A percentile compares a stretch with the other conserved stretches of the same genome.
These are phyloP conservation scores for Heliconius cydno DNA, from an alignment of 2,888 invertebrate genomes.

Conservation along the genomic window DNA sequence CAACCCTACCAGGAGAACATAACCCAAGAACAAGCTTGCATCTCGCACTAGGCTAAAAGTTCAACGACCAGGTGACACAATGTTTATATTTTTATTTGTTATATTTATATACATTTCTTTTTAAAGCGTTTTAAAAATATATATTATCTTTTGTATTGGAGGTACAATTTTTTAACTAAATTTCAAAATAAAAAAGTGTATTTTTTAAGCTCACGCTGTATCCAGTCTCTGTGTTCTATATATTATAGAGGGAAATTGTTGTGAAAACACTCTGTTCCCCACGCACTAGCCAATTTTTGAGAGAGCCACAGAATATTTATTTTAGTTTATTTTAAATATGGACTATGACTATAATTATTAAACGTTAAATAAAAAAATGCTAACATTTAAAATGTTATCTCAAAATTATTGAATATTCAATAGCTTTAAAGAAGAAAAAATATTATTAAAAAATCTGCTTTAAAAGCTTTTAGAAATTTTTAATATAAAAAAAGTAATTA, in stretches of 20 bases:
- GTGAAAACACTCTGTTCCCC: background rate
- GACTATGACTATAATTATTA: background rate
- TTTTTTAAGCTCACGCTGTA: no score
- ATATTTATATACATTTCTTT: conserved; percentile 29
- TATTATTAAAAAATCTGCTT: background rate
- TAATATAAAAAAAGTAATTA: background rate
- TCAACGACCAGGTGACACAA: conserved; percentile 56
- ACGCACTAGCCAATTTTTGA: no score
- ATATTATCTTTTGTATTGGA: background rate
- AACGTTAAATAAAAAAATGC: background rate
- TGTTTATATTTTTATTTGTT: conserved; percentile 40
- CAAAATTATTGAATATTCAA: background rate
- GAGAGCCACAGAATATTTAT: no score
- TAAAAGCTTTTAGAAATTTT: conserved; percentile 6
- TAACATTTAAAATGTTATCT: background rate
- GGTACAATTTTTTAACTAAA: background rate
- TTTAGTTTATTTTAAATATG: no score
- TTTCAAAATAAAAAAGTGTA: background rate
- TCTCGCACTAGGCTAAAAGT: conserved; percentile 66
- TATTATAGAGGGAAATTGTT: background rate
- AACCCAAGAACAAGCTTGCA: conserved; percentile 51
- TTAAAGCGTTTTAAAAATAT: conserved; percentile 23
- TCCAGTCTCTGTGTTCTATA: no score
- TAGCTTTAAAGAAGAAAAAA: background rate
- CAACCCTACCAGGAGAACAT: conserved; percentile 51